phyloP scores from a whole-genome alignment of 2,888 invertebrate genomes.

The Lochmaea crataegi region DNA sequence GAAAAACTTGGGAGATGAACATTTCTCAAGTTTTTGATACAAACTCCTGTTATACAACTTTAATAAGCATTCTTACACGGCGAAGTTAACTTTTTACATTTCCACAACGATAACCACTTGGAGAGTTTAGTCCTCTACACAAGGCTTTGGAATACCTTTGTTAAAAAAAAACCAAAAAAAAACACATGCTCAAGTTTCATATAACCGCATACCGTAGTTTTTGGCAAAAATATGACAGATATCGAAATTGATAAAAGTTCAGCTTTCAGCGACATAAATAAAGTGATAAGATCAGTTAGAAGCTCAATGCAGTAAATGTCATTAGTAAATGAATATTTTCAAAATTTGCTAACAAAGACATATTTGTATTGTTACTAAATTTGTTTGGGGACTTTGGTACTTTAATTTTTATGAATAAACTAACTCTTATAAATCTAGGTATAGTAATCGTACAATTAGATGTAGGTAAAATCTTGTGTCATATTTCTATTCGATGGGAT shows the following conservation, averaged over 20 bases:
- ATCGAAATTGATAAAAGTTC: conserved; percentile 20
- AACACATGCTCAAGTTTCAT: conserved; percentile 25
- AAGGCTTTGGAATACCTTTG: conserved; percentile 19
- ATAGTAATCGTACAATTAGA: no score
- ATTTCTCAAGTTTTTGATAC: no score
- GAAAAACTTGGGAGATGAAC: no score
- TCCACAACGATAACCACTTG: neutral
- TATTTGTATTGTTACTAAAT: no score
- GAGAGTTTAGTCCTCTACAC: neutral
- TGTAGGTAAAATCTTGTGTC: no score
- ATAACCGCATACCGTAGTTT: conserved; percentile 21
- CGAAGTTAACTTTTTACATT: neutral
- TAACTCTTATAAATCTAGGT: no score
- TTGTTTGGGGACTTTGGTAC: no score
- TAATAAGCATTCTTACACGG: no score
- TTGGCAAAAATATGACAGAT: conserved; percentile 17
- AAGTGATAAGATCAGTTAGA: neutral
- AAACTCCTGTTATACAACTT: no score
- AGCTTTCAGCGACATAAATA: conserved; percentile 12
- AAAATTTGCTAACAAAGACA: neutral
- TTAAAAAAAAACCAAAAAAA: neutral
- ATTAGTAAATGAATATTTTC: conserved; percentile 2
- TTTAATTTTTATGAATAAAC: no score
- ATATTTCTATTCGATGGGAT: no score
- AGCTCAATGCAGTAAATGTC: conserved; percentile 15